Base-by-base conservation (phyloP, 2,113 vertebrate species). In the Thunnus thynnus region DNA sequence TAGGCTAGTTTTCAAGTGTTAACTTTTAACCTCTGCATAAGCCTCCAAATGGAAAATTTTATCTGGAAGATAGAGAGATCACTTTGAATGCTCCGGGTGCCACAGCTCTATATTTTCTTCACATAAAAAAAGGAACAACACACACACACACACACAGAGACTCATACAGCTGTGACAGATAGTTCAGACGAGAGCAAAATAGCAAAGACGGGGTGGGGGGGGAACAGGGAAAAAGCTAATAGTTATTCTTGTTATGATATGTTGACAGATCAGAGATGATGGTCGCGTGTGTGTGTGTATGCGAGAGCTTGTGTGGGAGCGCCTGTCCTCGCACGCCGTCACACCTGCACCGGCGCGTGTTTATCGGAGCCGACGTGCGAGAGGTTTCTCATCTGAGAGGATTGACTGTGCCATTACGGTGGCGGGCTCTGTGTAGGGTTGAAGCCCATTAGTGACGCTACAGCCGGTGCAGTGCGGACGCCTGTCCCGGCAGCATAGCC, bases 371-470 rank as follows among this genome's bases (percentile, higher is more conserved):
- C 71, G 93, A 94, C 80, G 2, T 55, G 50, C 70, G 77, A 86
- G 82, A 63, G 79, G 70, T 88, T 90, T 91, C 81, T 92, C 91
- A 75, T 91, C 69, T 82, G 74, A 86, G 86, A 77, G 76, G 88
- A 90, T 81, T 89, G 91, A 93, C 85, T 79, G 76, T 44, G 18
- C 80, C 86, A 78, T 87, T 89, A 87, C 58, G 67, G 80, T 44
- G 64, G 57, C 55, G 50, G 61, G 36, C 18, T 25, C 63, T 41
- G 54, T 25, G 51, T 36, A 32, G 63, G 78, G 72, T 76, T 86
- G 84, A 86, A 88, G 82, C 87, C 89, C 80, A 93, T 92, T 91
- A 93, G 88, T 75, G 88, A 91, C 54, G 68, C 82, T 71, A 67
- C 74, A 72, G 61, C 71, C 65, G 22, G 41, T 56, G 73, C 70